Base-by-base conservation (phyloP, 2,797 vertebrate genomes). In the Lateolabrax maculatus region DNA sequence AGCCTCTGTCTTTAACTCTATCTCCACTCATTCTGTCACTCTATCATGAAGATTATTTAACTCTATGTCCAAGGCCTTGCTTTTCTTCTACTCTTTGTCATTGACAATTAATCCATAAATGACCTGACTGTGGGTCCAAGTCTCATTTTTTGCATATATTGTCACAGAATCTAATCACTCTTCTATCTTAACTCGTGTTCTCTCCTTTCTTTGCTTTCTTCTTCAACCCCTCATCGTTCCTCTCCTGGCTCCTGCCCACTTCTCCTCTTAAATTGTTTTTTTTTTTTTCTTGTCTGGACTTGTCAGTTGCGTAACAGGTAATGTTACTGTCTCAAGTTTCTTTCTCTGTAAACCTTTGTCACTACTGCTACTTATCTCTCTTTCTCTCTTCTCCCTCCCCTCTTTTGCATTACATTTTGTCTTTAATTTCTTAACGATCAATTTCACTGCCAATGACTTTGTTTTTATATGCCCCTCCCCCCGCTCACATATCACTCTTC, bases 231-330 rank as follows among this genome's bases (percentile, higher is more conserved):
- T 75, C 84, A 90, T 93, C 57, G 23, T 88, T 93, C 87, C 76
- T 76, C 85, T 86, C 81, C 75, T 82, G 82, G 84, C 75, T 89
- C 84, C 86, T 79, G 71, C 85, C 63, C 80, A 86, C 86, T 84
- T 91, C 88, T 91, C 84, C 72, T 88, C 80, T 85, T 84, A 84
- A 56, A 37, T 75, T 86, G 88, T 74, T 85, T 82, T 43, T 60
- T 81, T 79, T 77, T 63, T 64, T 74, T 86, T 79, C 77, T 89
- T 96, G 95, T 95, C 94, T 95, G 94, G 93, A 95, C 94, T 92
- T 95, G 94, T 95, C 94, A 94, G 95, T 95, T 94, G 91, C 91
- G 83, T 94, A 95, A 95, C 92, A 95, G 94, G 95, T 95, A 95
- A 94, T 89, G 90, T 90, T 93, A 84, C 92, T 93, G 89, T 90